Conservation (phyloP, 2,113 vertebrate genomes). For the Speoplatyrhinus poulsoni region DNA sequence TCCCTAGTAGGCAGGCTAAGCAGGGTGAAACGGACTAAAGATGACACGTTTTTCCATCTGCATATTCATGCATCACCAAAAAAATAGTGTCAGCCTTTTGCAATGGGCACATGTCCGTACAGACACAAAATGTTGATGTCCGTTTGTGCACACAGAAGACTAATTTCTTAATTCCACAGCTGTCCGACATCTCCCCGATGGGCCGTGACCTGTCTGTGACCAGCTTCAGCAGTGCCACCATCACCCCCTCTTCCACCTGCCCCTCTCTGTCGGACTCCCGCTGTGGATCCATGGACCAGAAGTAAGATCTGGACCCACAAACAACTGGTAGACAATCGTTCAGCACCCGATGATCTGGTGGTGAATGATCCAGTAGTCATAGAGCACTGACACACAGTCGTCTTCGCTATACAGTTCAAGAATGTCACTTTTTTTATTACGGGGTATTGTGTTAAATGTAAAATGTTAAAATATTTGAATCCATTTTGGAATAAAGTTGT, state of each 20-base stretch:
- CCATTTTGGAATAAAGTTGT: too few relatives aligned
- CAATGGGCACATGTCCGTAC: not conserved
- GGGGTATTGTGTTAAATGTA: too few relatives aligned
- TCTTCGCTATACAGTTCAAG: not conserved
- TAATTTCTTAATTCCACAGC: slow-evolving; percentile 60
- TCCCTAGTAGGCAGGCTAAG: too few relatives aligned
- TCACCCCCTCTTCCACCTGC: slow-evolving; percentile 98
- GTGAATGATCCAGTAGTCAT: too few relatives aligned
- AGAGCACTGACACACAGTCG: not conserved
- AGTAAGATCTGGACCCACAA: slow-evolving; percentile 73
- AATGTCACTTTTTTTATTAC: too few relatives aligned
- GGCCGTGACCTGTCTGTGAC: slow-evolving; percentile 91
- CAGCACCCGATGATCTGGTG: not conserved
- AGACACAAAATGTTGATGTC: not conserved
- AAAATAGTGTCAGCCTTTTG: not conserved
- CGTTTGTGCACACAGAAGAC: too few relatives aligned
- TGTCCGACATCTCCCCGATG: slow-evolving; percentile 93
- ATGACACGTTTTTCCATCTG: too few relatives aligned
- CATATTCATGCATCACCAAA: not conserved
- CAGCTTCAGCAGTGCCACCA: slow-evolving; percentile 97
- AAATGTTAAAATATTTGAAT: too few relatives aligned
- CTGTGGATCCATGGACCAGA: slow-evolving; percentile 89
- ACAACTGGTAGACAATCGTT: too few relatives aligned
- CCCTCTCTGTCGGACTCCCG: slow-evolving; percentile 92
- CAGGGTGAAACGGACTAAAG: too few relatives aligned